A percentile compares a stretch with the other conserved stretches of the same genome.
phyloP scores from a whole-genome alignment of 2,797 vertebrate species.

The Danio kyathit region DNA sequence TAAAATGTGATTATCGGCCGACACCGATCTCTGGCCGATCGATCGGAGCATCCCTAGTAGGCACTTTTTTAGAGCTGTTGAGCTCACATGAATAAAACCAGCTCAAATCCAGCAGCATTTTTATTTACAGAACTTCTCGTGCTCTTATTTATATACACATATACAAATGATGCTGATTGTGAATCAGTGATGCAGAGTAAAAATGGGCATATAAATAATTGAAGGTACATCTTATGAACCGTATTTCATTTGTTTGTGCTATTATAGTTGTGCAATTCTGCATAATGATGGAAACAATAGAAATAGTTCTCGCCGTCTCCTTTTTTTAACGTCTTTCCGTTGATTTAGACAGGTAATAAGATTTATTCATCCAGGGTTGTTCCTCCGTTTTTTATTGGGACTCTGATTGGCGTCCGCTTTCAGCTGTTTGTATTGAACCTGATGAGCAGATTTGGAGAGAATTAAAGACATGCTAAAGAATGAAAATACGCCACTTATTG shows the following conservation, averaged over 20 bases:
- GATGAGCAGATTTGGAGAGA: constrained; percentile 66
- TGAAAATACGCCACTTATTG: neutral
- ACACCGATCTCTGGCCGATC: too few relatives aligned
- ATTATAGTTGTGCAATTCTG: constrained; percentile 29
- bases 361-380: constrained; percentile 68
- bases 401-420: constrained; percentile 86
- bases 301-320: too few relatives aligned
- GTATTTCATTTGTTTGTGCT: neutral
- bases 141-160: neutral
- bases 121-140: neutral
- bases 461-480: neutral
- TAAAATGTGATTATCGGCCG: too few relatives aligned
- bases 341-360: too few relatives aligned
- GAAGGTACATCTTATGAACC: neutral
- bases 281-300: neutral
- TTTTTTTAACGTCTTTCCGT: too few relatives aligned
- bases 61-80: too few relatives aligned
- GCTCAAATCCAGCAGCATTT: neutral
- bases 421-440: constrained; percentile 93
- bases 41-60: too few relatives aligned
- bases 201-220: constrained; percentile 11
- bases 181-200: too few relatives aligned
- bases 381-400: constrained; percentile 87
- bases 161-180: neutral
- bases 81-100: too few relatives aligned